These are phyloP conservation scores for Eubasilissa regina DNA, from an alignment of 1,140 invertebrate genomes.

Conservation along the genomic window DNA sequence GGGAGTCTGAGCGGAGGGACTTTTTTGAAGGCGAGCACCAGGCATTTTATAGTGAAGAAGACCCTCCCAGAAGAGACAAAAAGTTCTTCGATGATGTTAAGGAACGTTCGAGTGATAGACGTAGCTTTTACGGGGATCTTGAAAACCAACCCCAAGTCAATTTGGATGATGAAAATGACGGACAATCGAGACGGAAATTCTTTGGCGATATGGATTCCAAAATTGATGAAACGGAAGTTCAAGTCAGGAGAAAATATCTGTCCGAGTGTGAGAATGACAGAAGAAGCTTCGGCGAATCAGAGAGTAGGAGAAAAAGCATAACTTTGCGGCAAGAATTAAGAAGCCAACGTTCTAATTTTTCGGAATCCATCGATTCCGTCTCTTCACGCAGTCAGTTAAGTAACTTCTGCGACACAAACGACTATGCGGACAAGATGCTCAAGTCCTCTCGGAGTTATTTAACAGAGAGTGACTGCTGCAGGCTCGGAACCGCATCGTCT, in stretches of 20 bases:
- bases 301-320: slow-evolving; percentile 41
- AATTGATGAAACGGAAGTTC: slow-evolving; percentile 40
- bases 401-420: slow-evolving; percentile 40
- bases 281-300: slow-evolving; percentile 52
- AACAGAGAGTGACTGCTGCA: slow-evolving; percentile 52
- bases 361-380: slow-evolving; percentile 54
- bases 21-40: slow-evolving; percentile 7
- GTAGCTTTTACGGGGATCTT: slow-evolving; percentile 38
- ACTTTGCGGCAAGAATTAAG: slow-evolving; percentile 49
- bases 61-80: neutral
- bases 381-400: slow-evolving; percentile 53
- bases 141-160: slow-evolving; percentile 43
- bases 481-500: slow-evolving; percentile 48
- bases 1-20: slow-evolving; percentile 2
- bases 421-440: slow-evolving; percentile 58
- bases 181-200: slow-evolving; percentile 44
- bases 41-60: slow-evolving; percentile 1
- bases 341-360: slow-evolving; percentile 53
- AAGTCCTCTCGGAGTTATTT: slow-evolving; percentile 57
- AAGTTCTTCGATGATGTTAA: neutral
- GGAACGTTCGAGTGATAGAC: neutral
- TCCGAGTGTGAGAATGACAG: slow-evolving; percentile 50
- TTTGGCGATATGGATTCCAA: slow-evolving; percentile 43
- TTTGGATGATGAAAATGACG: slow-evolving; percentile 38
- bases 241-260: slow-evolving; percentile 48